phyloP scores from a whole-genome alignment of 92 coral and sea anemone species.

The Palythoa grandiflora region DNA sequence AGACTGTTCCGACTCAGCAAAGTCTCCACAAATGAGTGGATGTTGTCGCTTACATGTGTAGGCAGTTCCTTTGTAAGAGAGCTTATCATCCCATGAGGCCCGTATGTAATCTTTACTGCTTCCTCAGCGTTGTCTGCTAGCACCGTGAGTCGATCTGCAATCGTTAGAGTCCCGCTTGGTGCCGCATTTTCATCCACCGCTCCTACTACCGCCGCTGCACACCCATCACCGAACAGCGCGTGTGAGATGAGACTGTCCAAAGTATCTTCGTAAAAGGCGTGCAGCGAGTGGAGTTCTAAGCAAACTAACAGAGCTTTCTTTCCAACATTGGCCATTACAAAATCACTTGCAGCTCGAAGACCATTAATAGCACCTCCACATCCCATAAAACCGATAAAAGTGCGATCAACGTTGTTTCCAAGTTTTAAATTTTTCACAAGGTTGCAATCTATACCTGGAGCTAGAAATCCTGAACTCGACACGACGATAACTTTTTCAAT shows the following conservation, averaged over 20 bases:
- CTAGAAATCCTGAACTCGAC: neutral
- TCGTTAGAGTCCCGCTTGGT: neutral
- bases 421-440: neutral
- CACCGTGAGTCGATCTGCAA: conserved; percentile 22
- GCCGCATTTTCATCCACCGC: conserved; percentile 19
- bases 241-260: conserved; percentile 25
- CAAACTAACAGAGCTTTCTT: conserved; percentile 17
- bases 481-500: neutral
- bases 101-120: conserved; percentile 19
- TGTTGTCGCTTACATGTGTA: conserved; percentile 17
- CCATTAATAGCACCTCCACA: neutral
- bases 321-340: neutral
- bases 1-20: conserved; percentile 9
- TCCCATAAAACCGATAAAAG: neutral
- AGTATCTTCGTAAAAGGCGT: conserved; percentile 19
- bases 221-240: conserved; percentile 25
- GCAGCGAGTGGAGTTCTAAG: conserved; percentile 19
- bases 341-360: neutral
- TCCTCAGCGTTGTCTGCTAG: conserved; percentile 20
- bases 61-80: conserved; percentile 29
- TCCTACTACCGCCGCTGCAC: conserved; percentile 24
- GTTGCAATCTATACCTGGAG: neutral
- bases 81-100: conserved; percentile 23
- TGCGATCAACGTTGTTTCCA: neutral
- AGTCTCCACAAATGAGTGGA: conserved; percentile 19